Evolutionary conservation across 2,113 vertebrate species (phyloP).

Genomic region (Rhombomys opimus): DNA sequence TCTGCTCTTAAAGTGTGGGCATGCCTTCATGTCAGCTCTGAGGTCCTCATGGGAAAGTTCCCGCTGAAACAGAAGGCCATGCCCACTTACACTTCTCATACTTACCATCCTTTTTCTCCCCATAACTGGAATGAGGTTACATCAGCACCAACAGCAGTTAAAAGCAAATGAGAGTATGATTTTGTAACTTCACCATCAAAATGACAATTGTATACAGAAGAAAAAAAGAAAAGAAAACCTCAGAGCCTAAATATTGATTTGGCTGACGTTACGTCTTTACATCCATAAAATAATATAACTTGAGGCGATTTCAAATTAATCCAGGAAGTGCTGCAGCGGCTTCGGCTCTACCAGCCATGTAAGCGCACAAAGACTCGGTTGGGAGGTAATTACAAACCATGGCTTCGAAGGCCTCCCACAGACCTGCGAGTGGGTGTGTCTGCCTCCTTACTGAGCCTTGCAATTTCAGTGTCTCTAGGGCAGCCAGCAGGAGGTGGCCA

Average conservation of each 20-base stretch:
- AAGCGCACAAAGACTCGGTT: conserved; percentile 67
- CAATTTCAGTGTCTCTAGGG: conserved; percentile 59
- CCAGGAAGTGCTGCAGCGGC: conserved; percentile 34
- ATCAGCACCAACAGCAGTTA: neutral
- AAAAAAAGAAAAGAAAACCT: neutral
- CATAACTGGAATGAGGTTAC: neutral
- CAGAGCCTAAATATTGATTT: conserved; percentile 61
- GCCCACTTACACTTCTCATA: conserved; percentile 13
- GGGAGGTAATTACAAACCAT: conserved; percentile 75
- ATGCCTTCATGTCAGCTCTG: neutral
- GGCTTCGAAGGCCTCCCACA: conserved; percentile 33
- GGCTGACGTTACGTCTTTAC: conserved; percentile 57
- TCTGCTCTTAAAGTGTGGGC: neutral
- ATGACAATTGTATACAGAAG: neutral
- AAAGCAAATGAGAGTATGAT: conserved; percentile 7
- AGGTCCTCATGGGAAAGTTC: neutral
- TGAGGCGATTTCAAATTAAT: conserved; percentile 73
- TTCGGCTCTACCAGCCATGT: conserved; percentile 53
- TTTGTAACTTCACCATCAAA: neutral
- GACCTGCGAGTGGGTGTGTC: conserved; percentile 44
- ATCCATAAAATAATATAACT: conserved; percentile 73
- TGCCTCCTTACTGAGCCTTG: conserved; percentile 15
- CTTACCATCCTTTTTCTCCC: neutral
- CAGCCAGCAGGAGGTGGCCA: conserved; percentile 69
- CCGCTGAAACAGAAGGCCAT: neutral